Evolutionary conservation across 1,140 invertebrate species (phyloP), one percentile per base, ranked within the genome.

Genomic region (Eulimnadia texana): DNA sequence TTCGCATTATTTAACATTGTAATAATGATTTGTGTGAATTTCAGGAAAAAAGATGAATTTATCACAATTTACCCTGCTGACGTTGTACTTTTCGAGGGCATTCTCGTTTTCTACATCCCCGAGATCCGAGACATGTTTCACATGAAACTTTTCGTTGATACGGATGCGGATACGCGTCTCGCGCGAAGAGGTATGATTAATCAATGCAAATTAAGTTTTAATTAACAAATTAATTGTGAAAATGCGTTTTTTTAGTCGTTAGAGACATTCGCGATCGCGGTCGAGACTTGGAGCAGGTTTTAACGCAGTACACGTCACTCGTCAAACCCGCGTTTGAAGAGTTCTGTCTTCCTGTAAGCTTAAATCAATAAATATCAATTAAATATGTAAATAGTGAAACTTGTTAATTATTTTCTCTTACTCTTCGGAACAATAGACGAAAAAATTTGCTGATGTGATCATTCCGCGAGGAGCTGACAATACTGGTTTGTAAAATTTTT

Each of bases 281-380:
- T 3, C 76, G 96, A 53, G 89, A 95, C 72, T 75, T 99, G 67
- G 92, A 97, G 69, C 86, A 93, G 66, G 92, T 98, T 50, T 77
- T 99, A 19, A 86, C 88, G 70, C 93, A 98, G 71, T 99, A 99
- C 72, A 96, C 93, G 80, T 92, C 87, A 69, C 93, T 88, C 71
- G 95, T 98, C 0, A 98, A 99, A 72, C 95, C 95, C 47, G 94
- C 95, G 1, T 99, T 99, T 77, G 96, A 99, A 74, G 95, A 99
- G 73, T 99, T 99, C 77, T 99, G 95, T 73, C 81, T 94, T 66
- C 96, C 96, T 50, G 90, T 93, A 78, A 83, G 81, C 79, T 47
- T 62, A 52, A 23, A 56, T 50, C 60, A 50, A 10, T 24, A 3
- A 2, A 61, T 6, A 47, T 52, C 13, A 27, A 24, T 2, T 52